Evolutionary conservation across 1,140 invertebrate species (phyloP), one percentile per base, ranked within the genome.

Genomic region (Bradynema listronoti): DNA sequence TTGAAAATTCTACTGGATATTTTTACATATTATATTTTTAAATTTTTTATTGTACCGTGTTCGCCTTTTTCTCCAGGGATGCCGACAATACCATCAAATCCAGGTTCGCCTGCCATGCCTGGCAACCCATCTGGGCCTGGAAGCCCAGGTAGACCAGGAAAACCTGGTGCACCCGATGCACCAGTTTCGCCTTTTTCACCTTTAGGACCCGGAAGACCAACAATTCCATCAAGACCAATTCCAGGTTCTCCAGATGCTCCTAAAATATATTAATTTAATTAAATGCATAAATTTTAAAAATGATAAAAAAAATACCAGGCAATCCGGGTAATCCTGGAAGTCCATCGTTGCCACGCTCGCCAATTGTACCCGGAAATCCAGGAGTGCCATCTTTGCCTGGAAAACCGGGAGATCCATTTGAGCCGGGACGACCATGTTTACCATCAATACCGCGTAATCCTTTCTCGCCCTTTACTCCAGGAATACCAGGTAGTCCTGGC

Each of bases 371-470:
- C 4, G 63, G 39, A 24, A 61, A 32, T 29, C 72, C 65, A 22
- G 55, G 52, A n/a, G 65, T 24, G n/a, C 65, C 65, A 42, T 67
- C 65, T 16, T 43, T 34, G 14, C 65, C 64, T 30, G 39, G 32
- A 19, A 61, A 63, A 52, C 85, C 85, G 19, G 66, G 62, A 56
- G 69, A 11, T 24, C 73, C 73, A 54, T 65, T 60, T 6, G 32
- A 22, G 22, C 61, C 61, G 11, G 58, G 61, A 33, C 67, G 66
- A 6, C 67, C 67, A n/a, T 61, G 57, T 42, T 69, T 69, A n/a
- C 69, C 67, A 33, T 61, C 56, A 29, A 68, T 63, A 6, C 65
- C 65, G 1, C 32, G 16, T 9, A 67, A 30, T 6, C 65, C 65
- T 34, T 68, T 68, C 36, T 67, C 65, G 7, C 65, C 65, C 3